Conservation (phyloP, 2,797 vertebrate species). For the Eulemur mongoz region DNA sequence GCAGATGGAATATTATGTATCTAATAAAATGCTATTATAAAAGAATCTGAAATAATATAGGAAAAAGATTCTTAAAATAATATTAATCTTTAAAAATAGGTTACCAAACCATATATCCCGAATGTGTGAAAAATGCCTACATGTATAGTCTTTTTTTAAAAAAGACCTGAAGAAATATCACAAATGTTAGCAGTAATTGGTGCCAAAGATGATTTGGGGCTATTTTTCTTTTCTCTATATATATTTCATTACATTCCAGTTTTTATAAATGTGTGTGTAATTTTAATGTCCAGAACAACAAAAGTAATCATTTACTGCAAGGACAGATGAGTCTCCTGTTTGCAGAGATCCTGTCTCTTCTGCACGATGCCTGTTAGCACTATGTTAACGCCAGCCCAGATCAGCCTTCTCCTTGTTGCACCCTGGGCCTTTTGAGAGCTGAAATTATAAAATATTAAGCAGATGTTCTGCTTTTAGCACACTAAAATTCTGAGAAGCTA, state of each 20-base stretch:
- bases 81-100: background rate
- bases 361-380: background rate
- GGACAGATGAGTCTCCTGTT: background rate
- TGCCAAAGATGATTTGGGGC: background rate
- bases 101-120: background rate
- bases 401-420: background rate
- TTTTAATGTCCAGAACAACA: background rate
- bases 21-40: background rate
- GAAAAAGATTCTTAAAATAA: background rate
- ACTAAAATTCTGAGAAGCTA: conserved; percentile 42
- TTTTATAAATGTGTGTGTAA: background rate
- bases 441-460: conserved; percentile 59
- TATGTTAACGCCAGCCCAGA: background rate
- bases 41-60: conserved; percentile 32
- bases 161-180: background rate
- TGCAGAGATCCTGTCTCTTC: background rate
- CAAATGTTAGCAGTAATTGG: background rate
- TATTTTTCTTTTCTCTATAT: background rate
- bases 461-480: conserved; percentile 43
- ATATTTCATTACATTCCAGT: background rate
- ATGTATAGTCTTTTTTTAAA: background rate
- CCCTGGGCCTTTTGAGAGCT: background rate
- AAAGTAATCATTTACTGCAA: background rate
- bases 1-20: background rate
- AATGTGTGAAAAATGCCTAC: background rate